These are phyloP conservation scores for Chlorospingus semifuscus DNA, from an alignment of 2,797 vertebrate genomes.

Conservation along the genomic window DNA sequence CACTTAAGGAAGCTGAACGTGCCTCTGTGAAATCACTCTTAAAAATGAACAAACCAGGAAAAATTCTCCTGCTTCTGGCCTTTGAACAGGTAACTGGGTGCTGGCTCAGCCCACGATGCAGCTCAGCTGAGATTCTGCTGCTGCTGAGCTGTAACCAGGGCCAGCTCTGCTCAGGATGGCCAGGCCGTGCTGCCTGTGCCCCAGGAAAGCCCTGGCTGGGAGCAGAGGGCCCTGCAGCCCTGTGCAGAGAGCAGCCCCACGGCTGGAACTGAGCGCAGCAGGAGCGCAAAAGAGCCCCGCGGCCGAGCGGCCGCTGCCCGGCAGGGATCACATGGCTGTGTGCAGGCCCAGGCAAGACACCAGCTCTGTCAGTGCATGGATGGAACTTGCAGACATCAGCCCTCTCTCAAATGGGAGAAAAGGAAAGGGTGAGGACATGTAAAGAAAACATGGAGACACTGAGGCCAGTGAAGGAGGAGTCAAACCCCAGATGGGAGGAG, in stretches of 20 bases:
- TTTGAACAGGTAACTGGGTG: not conserved
- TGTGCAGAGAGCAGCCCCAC: too few species aligned
- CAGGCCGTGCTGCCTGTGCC: fast-evolving
- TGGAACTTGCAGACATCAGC: not conserved
- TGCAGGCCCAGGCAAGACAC: fast-evolving
- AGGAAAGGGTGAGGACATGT: not conserved
- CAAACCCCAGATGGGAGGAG: not conserved
- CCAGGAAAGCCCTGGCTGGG: fast-evolving
- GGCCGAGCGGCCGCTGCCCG: fast-evolving
- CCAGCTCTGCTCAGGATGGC: not conserved
- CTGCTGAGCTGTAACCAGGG: fast-evolving
- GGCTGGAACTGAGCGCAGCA: fast-evolving
- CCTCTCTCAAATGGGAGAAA: not conserved
- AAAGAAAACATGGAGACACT: not conserved
- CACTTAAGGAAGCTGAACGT: not conserved
- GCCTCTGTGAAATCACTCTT: not conserved
- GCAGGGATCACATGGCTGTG: too few species aligned
- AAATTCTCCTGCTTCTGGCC: not conserved
- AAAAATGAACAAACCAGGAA: fast-evolving
- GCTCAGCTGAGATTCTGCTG: not conserved
- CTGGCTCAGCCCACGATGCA: fast-evolving
- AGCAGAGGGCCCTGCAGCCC: not conserved
- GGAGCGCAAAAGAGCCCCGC: not conserved
- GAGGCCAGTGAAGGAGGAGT: not conserved
- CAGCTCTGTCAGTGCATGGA: not conserved